Evolutionary conservation across 2,888 invertebrate species (phyloP), one percentile per base, ranked within the genome.

Genomic region (Caenorhabditis uteleia): DNA sequence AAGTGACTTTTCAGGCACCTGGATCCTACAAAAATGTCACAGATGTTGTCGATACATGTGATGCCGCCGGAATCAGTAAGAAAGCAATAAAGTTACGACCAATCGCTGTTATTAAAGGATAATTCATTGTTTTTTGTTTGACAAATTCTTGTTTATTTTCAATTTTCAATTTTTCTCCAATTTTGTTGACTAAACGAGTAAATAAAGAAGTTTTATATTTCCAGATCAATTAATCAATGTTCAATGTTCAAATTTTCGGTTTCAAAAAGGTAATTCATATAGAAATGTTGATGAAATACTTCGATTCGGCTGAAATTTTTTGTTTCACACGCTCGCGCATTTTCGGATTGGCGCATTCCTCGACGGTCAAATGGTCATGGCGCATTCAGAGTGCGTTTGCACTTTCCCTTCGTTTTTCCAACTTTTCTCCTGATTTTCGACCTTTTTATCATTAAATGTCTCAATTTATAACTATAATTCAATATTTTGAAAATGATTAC

Each of bases 21-120:
- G 95, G 97, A 83, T 97, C 97, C 0, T 98, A 99, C 85, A 98
- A 98, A 86, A 93, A 99, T 87, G 98, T 98, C 0, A 97, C 95
- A 0, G 98, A 99, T 87, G 98, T 98, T 8, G 98, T 98, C 0
- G 89, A 99, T 84, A 98, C 98, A 3, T 98, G 98, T 55, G 95
- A 98, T 84, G 90, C 90, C 21, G 98, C 94, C 33, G 97, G 97
- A 16, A 95, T 98, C 59, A 95, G 95, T 82, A 92, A 93, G 84
- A 98, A 97, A 84, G 90, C 92, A 79, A 91, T 98, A 36, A 97
- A 98, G 86, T 87, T 98, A 78, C 88, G 94, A 77, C 98, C 98
- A 0, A 93, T 98, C 83, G 98, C 97, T 57, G 98, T 98, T 25
- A 98, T 98, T 76, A 98, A 99, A 86, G 98, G 98, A 55, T 95